Conservation (phyloP, 2,113 vertebrate species). For the Polypterus senegalus region DNA sequence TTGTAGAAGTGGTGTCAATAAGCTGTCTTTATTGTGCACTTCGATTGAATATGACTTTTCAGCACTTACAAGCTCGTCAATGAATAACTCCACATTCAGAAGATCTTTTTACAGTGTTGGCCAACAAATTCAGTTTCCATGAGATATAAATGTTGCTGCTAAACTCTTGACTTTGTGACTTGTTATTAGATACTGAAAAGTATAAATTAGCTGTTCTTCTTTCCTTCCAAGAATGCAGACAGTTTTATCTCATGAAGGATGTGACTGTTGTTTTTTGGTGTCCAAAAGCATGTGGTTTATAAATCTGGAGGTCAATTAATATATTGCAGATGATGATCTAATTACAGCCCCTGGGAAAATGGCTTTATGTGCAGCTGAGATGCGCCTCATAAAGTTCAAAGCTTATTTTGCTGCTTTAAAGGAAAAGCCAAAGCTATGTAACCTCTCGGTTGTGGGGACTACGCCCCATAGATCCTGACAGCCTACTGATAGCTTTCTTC, state of each 20-base stretch:
- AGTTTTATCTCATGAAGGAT: background rate
- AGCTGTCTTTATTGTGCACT: too few relatives aligned
- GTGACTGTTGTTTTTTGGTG: background rate
- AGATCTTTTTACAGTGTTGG: background rate
- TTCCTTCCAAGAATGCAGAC: background rate
- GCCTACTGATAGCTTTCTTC: too few relatives aligned
- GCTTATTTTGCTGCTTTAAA: background rate
- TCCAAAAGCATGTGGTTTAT: background rate
- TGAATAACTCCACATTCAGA: too few relatives aligned
- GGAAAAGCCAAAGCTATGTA: too few relatives aligned
- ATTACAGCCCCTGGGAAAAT: background rate
- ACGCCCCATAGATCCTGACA: too few relatives aligned
- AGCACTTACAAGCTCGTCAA: too few relatives aligned
- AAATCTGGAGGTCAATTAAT: slow-evolving; percentile 1
- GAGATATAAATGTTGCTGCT: background rate
- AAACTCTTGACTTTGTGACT: slow-evolving; percentile 1
- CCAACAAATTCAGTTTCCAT: slow-evolving; percentile 4
- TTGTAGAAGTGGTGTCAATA: too few relatives aligned
- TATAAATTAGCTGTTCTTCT: slow-evolving; percentile 1
- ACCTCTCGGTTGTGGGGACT: too few relatives aligned
- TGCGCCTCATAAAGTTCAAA: background rate
- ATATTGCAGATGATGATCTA: slow-evolving; percentile 7
- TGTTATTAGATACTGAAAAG: slow-evolving; percentile 3
- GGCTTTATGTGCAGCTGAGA: background rate
- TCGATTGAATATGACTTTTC: too few relatives aligned